These are phyloP conservation scores for Drosophila biarmipes DNA, from an alignment of 1,140 invertebrate genomes.

Conservation along the genomic window DNA sequence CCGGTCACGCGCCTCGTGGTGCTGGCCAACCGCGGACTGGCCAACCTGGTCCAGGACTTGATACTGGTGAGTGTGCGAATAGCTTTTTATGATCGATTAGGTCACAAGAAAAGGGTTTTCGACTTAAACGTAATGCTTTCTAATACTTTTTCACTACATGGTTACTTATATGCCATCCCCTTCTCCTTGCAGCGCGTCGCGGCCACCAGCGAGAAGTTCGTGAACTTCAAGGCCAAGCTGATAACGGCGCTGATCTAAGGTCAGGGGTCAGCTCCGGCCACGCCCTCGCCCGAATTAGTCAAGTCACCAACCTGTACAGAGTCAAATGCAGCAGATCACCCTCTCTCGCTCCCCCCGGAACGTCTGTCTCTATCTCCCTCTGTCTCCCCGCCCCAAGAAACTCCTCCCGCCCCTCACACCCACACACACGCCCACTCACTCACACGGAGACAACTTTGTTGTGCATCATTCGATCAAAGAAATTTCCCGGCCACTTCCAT, in stretches of 20 bases:
- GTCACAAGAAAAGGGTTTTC: too few relatives aligned
- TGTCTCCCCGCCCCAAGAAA: neutral
- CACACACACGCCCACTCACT: conserved; percentile 26
- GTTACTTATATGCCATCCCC: conserved; percentile 16
- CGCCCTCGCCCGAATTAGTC: conserved; percentile 64
- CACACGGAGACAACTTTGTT: conserved; percentile 39
- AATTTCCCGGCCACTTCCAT: conserved; percentile 43
- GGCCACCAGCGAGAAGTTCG: conserved; percentile 93
- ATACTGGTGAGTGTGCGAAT: conserved; percentile 88
- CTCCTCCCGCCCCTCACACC: neutral
- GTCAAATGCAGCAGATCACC: conserved; percentile 57
- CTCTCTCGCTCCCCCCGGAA: neutral
- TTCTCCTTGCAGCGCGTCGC: conserved; percentile 88
- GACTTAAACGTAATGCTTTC: too few relatives aligned
- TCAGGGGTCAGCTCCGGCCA: conserved; percentile 77
- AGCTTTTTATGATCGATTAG: too few relatives aligned
- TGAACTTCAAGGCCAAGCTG: conserved; percentile 95
- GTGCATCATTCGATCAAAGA: conserved; percentile 34
- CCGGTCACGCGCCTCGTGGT: conserved; percentile 93
- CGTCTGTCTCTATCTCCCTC: neutral
- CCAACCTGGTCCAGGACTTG: conserved; percentile 93
- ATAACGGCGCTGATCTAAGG: conserved; percentile 93
- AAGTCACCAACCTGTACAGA: conserved; percentile 73
- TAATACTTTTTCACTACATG: too few relatives aligned
- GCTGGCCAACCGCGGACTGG: conserved; percentile 92